Conservation (phyloP, 2,113 vertebrate species). For the Scatophagus argus region DNA sequence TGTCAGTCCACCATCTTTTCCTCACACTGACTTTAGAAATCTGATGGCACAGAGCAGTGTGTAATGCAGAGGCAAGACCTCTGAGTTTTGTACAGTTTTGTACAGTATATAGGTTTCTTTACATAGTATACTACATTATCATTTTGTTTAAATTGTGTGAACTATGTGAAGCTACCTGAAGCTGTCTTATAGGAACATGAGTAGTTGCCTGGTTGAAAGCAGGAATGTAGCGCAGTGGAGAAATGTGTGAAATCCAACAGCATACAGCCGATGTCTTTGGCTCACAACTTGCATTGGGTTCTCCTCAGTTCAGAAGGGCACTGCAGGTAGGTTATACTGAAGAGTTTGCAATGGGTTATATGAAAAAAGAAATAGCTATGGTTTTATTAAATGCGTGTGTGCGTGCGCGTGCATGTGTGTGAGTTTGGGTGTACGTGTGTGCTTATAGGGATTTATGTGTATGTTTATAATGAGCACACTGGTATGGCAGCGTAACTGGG, state of each 20-base stretch:
- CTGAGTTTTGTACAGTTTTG: conserved; percentile 71
- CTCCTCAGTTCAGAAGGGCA: conserved; percentile 41
- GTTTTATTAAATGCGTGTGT: conserved; percentile 48
- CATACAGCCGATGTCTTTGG: conserved; percentile 19
- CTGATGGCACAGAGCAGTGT: conserved; percentile 52
- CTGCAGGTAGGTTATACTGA: conserved; percentile 40
- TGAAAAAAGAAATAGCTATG: conserved; percentile 40
- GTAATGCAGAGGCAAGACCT: conserved; percentile 29
- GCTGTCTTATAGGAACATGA: conserved; percentile 45
- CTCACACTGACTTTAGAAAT: conserved; percentile 25
- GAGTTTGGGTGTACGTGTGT: conserved; percentile 9
- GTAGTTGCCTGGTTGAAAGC: conserved; percentile 36
- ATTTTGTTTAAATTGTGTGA: conserved; percentile 43
- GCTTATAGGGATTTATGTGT: conserved; percentile 47
- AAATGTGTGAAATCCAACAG: conserved; percentile 35
- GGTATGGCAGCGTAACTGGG: conserved; percentile 75
- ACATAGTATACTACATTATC: conserved; percentile 51
- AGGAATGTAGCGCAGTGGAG: conserved; percentile 49
- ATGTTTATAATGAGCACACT: conserved; percentile 67
- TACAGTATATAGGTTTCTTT: conserved; percentile 71
- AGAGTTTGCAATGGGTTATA: conserved; percentile 37
- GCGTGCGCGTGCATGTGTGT: conserved; percentile 15
- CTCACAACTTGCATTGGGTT: conserved; percentile 44
- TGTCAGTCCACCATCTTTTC: background rate
- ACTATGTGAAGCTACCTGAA: conserved; percentile 40